Evolutionary conservation across 2,888 invertebrate genomes (phyloP), one percentile per base, ranked within the genome.

Genomic region (Elmis aenea): DNA sequence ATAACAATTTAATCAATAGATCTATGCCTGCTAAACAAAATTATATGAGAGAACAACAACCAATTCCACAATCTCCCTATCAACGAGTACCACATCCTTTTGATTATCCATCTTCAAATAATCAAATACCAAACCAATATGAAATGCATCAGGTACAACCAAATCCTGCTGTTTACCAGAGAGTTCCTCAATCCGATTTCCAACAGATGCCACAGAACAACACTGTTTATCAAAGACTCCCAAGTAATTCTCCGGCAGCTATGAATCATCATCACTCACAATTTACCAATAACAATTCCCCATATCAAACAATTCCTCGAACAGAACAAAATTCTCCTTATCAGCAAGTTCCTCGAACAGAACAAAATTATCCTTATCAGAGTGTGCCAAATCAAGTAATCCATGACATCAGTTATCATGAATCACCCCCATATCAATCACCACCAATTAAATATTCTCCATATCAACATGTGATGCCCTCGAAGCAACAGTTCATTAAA

Each of bases 391-490:
- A 39, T 22, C 38, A n/a, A n/a, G n/a, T n/a, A n/a, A n/a, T n/a
- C n/a, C n/a, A n/a, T n/a, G n/a, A n/a, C n/a, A n/a, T n/a, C n/a
- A n/a, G n/a, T n/a, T 6, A 18, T 18, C 18, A 5, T 24, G 9
- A 59, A 2, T 38, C 66, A n/a, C 64, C 68, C 0, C 66, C 67
- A 26, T 68, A 69, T 42, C 68, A 66, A 33, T 63, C 65, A 12
- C 66, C 64, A 28, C 58, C 21, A 29, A 33, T 10, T 5, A 35
- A 40, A 24, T 42, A 44, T 13, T 69, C 72, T 2, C 76, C 80
- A 0, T 83, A 84, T 54, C 83, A 82, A 61, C 81, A 77, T 52
- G 70, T 77, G 20, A 74, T 77, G 3, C 70, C 73, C 3, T 69
- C 76, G 5, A 79, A 82, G 51, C 76, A 77, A 52, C 52, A 13